A percentile compares a stretch with the other conserved stretches of the same genome.
Evolutionary conservation across 2,797 vertebrate genomes (phyloP).

Genomic region (Paedocypris micromegethes): DNA sequence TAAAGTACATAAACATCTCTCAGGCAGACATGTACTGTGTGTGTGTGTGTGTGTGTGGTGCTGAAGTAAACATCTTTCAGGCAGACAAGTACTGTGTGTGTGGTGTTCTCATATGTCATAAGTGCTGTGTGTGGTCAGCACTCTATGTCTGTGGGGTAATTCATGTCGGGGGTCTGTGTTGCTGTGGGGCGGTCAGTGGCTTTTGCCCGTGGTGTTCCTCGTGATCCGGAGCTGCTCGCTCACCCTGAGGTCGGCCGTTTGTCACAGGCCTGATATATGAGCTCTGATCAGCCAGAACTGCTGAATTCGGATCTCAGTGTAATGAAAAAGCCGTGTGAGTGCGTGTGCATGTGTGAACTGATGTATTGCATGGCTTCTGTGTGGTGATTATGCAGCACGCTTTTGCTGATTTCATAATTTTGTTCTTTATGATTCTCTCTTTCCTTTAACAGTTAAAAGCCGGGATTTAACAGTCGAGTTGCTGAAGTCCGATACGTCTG

Average conservation of each 20-base stretch:
- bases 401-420: not conserved
- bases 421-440: too few relatives aligned
- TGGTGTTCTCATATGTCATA: conserved; percentile 17
- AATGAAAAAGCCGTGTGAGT: conserved; percentile 14
- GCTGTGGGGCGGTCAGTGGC: conserved; percentile 25
- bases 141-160: conserved; percentile 20
- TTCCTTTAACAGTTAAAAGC: too few relatives aligned
- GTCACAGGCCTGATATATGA: conserved; percentile 40
- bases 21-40: not conserved
- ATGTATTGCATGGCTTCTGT: conserved; percentile 12
- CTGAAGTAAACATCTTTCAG: not conserved
- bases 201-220: conserved; percentile 18
- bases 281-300: conserved; percentile 29
- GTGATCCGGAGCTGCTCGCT: conserved; percentile 38
- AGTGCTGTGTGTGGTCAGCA: conserved; percentile 36
- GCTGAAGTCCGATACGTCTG: too few relatives aligned
- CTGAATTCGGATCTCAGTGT: conserved; percentile 23
- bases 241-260: conserved; percentile 27
- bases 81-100: not conserved
- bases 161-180: conserved; percentile 26
- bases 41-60: not conserved
- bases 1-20: too few relatives aligned
- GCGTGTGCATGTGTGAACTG: conserved; percentile 12
- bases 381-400: conserved; percentile 4
- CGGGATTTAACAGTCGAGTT: too few relatives aligned